phyloP scores from a whole-genome alignment of 2,113 vertebrate species.

The Rallus limicola region DNA sequence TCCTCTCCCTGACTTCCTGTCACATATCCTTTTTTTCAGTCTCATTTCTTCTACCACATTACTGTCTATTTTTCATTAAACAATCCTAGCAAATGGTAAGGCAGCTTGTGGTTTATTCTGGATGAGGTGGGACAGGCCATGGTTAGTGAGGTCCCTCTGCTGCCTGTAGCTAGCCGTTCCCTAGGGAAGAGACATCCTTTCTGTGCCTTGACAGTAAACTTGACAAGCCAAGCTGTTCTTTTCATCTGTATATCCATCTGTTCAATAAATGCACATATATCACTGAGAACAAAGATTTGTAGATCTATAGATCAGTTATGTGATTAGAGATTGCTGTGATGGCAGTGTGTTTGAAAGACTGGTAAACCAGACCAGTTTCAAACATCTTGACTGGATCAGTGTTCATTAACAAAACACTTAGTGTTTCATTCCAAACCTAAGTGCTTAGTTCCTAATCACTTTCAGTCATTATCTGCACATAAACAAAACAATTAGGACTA shows the following conservation, averaged over 20 bases:
- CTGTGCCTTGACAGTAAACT: not conserved
- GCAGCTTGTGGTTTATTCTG: not conserved
- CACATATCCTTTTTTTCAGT: not conserved
- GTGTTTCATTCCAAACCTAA: not conserved
- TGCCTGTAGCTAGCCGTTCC: accelerated
- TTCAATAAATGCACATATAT: not conserved
- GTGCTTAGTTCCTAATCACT: not conserved
- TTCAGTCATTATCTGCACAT: not conserved
- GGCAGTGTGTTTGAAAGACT: not conserved
- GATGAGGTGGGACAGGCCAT: not conserved
- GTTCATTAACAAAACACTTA: too few species aligned
- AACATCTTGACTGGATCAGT: not conserved
- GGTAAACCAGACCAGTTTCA: not conserved
- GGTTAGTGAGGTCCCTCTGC: not conserved
- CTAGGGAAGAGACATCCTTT: not conserved
- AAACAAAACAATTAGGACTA: not conserved
- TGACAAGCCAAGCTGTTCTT: not conserved
- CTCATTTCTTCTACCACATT: not conserved
- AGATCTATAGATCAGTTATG: not conserved
- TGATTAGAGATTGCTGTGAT: not conserved
- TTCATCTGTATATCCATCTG: not conserved
- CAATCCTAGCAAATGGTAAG: not conserved
- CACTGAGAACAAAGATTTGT: not conserved
- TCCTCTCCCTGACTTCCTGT: not conserved
- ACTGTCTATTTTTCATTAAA: not conserved